These are phyloP conservation scores for Boulengerochromis microlepis DNA, from an alignment of 2,113 vertebrate genomes.

Conservation along the genomic window DNA sequence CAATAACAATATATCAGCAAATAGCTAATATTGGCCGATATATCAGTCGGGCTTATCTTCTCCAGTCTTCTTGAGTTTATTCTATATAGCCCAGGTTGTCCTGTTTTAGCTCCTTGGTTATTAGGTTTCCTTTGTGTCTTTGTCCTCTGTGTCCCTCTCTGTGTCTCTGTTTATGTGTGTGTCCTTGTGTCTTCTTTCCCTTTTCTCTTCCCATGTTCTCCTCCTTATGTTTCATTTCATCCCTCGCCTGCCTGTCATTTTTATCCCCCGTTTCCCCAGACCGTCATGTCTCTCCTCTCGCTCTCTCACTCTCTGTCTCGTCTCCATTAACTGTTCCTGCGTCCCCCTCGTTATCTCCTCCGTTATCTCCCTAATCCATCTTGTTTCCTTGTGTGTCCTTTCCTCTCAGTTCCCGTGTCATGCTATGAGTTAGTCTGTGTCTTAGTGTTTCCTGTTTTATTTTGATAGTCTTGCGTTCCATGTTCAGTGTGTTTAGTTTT, in stretches of 20 bases:
- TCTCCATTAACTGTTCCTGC: neutral
- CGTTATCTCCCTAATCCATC: neutral
- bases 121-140: neutral
- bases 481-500: neutral
- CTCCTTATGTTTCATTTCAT: neutral
- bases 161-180: neutral
- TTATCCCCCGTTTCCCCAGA: neutral
- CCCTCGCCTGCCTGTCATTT: neutral
- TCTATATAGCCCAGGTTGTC: neutral
- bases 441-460: neutral
- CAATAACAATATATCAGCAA: neutral
- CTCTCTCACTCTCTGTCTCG: neutral
- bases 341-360: neutral
- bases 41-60: neutral
- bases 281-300: neutral
- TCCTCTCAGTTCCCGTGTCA: neutral
- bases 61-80: neutral
- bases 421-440: neutral
- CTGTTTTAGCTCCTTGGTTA: neutral
- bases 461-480: neutral
- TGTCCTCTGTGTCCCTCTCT: neutral
- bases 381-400: neutral
- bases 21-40: neutral
- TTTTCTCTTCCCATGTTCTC: neutral
- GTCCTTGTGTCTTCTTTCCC: neutral